Evolutionary conservation across 2,797 vertebrate genomes (phyloP), one percentile per base, ranked within the genome.

Genomic region (Brachyalestes nurse): DNA sequence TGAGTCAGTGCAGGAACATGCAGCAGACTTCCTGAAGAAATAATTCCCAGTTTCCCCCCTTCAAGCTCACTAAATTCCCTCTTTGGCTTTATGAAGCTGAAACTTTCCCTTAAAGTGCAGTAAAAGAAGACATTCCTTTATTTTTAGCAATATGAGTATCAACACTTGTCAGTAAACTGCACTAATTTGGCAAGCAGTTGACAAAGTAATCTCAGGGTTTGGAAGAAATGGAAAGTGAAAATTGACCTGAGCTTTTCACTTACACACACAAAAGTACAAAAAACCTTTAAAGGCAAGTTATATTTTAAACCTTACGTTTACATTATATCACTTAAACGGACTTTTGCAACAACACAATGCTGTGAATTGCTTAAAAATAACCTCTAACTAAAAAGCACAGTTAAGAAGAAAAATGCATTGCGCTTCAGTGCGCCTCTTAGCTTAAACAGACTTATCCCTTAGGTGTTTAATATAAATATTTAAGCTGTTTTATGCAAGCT

Each of bases 1-100:
- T 83, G 83, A 86, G 80, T 84, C 83, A 84, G 78, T 67, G 57
- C 17, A 82, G 78, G 80, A 82, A 84, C 80, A 84, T 80, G 78
- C 72, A 49, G 17, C 72, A 78, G 58, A 79, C 47, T 82, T 86
- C 85, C 83, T 80, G 80, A 66, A 64, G 69, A n/a, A 12, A 61
- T 74, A 81, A 82, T 86, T 58, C 40, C 69, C 65, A 49, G 51
- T 75, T 76, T 82, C 64, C 57, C 71, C 71, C 51, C 55, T 57
- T 77, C 34, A 4, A 40, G 57, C 47, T 66, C 17, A 45, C 64
- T 2, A 55, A 70, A 75, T 16, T 28, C 40, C 23, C 17, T 45
- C 47, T 17, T 64, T 70, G 21, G n/a, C 25, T 69, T 65, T 12
- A 75, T 66, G n/a, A 65, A 73, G 21, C 45, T 61, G 45, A 72